Conservation (phyloP, 2,113 vertebrate species). For the Phaethornis superciliosus region DNA sequence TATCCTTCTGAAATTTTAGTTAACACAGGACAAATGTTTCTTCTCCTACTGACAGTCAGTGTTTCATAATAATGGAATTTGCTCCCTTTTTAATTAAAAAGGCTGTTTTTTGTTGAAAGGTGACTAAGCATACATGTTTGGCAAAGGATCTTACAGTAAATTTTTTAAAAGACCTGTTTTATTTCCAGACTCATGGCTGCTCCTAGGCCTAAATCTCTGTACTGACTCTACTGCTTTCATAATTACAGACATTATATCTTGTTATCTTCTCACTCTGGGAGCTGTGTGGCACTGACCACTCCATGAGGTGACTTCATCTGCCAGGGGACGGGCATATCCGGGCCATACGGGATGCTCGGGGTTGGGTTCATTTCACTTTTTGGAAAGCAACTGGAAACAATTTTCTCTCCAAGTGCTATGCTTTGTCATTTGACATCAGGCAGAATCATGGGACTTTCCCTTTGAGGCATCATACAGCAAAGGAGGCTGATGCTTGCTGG, state of each 20-base stretch:
- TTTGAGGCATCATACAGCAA: accelerated
- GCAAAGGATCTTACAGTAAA: conserved; percentile 3
- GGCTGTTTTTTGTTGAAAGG: not conserved
- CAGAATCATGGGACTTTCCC: not conserved
- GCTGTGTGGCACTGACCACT: accelerated
- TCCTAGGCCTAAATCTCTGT: not conserved
- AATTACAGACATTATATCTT: not conserved
- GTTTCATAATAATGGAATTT: conserved; percentile 42
- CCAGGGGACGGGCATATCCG: not conserved
- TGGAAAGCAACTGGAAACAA: conserved; percentile 26
- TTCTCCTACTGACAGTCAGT: conserved; percentile 45
- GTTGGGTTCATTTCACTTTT: not conserved
- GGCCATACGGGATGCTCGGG: not conserved
- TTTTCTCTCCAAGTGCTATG: not conserved
- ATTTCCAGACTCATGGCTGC: not conserved
- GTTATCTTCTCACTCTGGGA: conserved; percentile 3
- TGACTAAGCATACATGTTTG: conserved; percentile 34
- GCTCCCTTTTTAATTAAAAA: conserved; percentile 53
- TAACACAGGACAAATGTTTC: conserved; percentile 53
- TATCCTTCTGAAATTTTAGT: not conserved
- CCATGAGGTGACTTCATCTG: not conserved
- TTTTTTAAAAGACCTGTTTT: conserved; percentile 32
- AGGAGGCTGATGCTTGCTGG: not conserved
- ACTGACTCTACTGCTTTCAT: not conserved
- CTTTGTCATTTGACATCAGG: not conserved